phyloP scores from a whole-genome alignment of 2,888 invertebrate genomes.

The Ectropis crepuscularia region DNA sequence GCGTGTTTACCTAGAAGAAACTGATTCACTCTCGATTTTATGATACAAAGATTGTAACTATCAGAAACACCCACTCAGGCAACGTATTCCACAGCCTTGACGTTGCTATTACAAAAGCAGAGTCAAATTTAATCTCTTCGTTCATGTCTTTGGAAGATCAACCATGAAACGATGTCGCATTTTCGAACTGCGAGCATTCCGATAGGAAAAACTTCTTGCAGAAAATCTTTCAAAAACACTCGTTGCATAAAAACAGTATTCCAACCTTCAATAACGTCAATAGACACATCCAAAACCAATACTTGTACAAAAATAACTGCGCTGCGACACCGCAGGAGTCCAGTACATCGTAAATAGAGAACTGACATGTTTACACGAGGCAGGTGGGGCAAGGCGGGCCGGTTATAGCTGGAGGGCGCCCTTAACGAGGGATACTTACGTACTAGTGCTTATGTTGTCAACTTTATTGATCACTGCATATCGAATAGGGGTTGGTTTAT shows the following conservation, averaged over 20 bases:
- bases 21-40: no score
- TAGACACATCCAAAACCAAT: not conserved
- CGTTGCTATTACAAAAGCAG: no score
- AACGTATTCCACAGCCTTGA: no score
- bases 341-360: constrained; percentile 46
- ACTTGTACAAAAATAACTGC: constrained; percentile 8
- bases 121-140: no score
- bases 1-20: no score
- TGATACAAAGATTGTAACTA: no score
- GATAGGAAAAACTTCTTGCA: no score
- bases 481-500: not conserved
- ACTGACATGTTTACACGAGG: constrained; percentile 55
- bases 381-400: constrained; percentile 54
- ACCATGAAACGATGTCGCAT: no score
- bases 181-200: no score
- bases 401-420: constrained; percentile 49
- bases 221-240: no score
- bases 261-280: not conserved
- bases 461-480: constrained; percentile 10
- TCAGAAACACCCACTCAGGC: no score
- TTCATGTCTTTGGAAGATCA: no score
- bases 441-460: constrained; percentile 20
- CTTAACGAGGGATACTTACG: constrained; percentile 45
- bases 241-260: not conserved
- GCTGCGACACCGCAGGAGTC: constrained; percentile 11